Percentiles rank a stretch among this genome's conserved stretches.
phyloP scores from a whole-genome alignment of 2,888 invertebrate species.

The Chydorus sphaericus region DNA sequence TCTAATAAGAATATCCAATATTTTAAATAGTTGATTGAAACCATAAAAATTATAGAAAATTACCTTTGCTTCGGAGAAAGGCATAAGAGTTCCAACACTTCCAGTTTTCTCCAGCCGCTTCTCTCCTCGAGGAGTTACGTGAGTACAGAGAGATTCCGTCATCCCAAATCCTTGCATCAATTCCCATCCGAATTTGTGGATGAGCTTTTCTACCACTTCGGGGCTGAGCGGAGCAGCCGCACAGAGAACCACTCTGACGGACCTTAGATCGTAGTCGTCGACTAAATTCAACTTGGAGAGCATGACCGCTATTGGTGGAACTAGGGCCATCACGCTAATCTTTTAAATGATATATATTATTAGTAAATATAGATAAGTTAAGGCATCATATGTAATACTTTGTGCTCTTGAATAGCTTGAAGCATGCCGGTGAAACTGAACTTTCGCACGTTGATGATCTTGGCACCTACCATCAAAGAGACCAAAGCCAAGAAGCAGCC shows the following conservation, averaged over 20 bases:
- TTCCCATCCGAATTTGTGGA: slow-evolving; percentile 22
- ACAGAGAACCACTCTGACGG: slow-evolving; percentile 49
- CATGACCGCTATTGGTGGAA: slow-evolving; percentile 72
- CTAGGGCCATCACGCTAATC: slow-evolving; percentile 50
- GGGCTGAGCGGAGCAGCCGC: slow-evolving; percentile 71
- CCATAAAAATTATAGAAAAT: neutral
- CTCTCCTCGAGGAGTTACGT: slow-evolving; percentile 30
- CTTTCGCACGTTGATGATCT: slow-evolving; percentile 40
- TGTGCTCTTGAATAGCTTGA: slow-evolving; percentile 50
- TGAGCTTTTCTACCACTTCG: slow-evolving; percentile 47
- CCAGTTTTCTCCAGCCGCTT: slow-evolving; percentile 44
- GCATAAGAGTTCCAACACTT: slow-evolving; percentile 1
- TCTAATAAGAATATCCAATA: too few species aligned
- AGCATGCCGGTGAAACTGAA: slow-evolving; percentile 63
- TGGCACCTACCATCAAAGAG: slow-evolving; percentile 39
- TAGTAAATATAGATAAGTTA: neutral
- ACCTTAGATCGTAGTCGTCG: slow-evolving; percentile 55
- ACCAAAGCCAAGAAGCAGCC: slow-evolving; percentile 52
- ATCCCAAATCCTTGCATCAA: slow-evolving; percentile 64
- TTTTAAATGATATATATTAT: too few species aligned
- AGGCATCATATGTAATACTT: too few species aligned
- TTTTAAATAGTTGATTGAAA: too few species aligned
- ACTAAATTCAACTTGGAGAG: slow-evolving; percentile 67
- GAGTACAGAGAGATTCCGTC: slow-evolving; percentile 55
- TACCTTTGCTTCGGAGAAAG: slow-evolving; percentile 10